A percentile compares a stretch with the other conserved stretches of the same genome.
These are phyloP conservation scores for Anthonomus grandis DNA, from an alignment of 1,140 invertebrate genomes.

Conservation along the genomic window DNA sequence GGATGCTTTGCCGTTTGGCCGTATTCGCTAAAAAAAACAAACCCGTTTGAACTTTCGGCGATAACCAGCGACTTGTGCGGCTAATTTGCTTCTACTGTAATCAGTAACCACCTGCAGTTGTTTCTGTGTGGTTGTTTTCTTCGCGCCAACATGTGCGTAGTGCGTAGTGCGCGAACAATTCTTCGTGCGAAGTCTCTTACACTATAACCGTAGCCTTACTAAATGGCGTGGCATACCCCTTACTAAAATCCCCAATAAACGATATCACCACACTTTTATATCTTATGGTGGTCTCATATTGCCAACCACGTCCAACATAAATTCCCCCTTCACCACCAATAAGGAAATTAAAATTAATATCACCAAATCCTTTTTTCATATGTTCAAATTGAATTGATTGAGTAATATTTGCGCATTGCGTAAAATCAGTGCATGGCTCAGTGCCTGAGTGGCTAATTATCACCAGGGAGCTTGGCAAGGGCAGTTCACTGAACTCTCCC, in stretches of 20 bases:
- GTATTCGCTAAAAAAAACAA: too few species aligned
- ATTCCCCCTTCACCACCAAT: constrained; percentile 64
- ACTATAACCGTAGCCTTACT: too few species aligned
- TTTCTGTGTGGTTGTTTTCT: too few species aligned
- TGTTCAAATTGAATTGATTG: constrained; percentile 45
- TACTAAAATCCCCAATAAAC: constrained; percentile 52
- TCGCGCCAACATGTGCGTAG: too few species aligned
- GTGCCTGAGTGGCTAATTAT: constrained; percentile 51
- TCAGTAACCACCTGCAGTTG: too few species aligned
- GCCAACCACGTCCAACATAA: constrained; percentile 64
- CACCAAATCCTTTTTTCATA: constrained; percentile 40
- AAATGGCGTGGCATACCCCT: constrained; percentile 42
- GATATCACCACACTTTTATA: constrained; percentile 49
- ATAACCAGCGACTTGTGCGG: too few species aligned
- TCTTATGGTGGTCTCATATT: constrained; percentile 53
- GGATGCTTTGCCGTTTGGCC: too few species aligned
- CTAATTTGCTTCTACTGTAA: too few species aligned
- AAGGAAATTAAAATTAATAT: constrained; percentile 63
- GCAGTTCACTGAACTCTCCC: background rate
- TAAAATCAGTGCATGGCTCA: constrained; percentile 36
- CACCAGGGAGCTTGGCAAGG: constrained; percentile 34
- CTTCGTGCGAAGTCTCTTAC: too few species aligned
- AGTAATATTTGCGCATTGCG: constrained; percentile 47
- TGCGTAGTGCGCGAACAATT: too few species aligned
- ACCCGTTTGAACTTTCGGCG: too few species aligned